Conservation (phyloP, 2,113 vertebrate species). For the Camelus dromedarius region DNA sequence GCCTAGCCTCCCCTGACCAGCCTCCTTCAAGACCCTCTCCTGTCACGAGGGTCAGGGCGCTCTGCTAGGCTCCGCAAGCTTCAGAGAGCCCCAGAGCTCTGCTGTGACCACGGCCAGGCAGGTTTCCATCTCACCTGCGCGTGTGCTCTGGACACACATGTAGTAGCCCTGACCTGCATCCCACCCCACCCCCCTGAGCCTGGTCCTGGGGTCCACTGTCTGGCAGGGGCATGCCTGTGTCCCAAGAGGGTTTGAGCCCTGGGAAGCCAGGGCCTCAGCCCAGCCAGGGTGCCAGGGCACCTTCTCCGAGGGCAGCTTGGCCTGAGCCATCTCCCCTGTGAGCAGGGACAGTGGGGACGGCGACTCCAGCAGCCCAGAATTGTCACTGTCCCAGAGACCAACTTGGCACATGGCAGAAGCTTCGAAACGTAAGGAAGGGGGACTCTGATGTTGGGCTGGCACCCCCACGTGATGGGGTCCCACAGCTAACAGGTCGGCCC, state of each 20-base stretch:
- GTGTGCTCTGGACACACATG: rapidly evolving
- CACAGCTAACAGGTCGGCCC: neutral
- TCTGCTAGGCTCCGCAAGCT: neutral
- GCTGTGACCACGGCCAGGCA: neutral
- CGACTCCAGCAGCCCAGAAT: neutral
- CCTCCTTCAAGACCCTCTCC: neutral
- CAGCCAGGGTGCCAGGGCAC: no score
- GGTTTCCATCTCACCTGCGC: neutral
- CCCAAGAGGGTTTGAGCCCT: neutral
- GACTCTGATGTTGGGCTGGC: neutral
- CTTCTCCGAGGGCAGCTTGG: neutral
- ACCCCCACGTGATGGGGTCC: rapidly evolving
- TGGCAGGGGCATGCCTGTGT: neutral
- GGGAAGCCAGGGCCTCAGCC: neutral
- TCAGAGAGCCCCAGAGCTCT: neutral
- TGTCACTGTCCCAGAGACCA: neutral
- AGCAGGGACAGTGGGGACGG: neutral
- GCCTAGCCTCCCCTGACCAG: neutral
- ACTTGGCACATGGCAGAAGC: neutral
- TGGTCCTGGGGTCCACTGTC: neutral
- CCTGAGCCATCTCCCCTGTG: neutral
- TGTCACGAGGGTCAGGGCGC: rapidly evolving
- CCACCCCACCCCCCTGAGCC: neutral
- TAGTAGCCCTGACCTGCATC: neutral
- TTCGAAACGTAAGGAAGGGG: neutral